phyloP scores from a whole-genome alignment of 2,888 invertebrate species.

The Steinernema scapterisci region DNA sequence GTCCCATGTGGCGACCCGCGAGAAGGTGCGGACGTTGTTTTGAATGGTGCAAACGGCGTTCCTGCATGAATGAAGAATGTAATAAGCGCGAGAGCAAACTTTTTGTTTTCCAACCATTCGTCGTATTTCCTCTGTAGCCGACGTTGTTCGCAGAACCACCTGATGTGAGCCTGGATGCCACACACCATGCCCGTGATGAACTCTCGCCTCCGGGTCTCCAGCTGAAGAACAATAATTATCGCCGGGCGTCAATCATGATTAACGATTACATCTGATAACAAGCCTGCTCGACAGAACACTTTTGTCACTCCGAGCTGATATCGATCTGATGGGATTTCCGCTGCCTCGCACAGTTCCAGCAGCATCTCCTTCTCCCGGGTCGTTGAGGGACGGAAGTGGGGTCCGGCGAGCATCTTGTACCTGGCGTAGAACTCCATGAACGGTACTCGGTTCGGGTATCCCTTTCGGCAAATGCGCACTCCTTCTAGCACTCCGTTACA shows the following conservation, averaged over 20 bases:
- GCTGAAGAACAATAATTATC: constrained; percentile 29
- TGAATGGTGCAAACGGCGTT: constrained; percentile 53
- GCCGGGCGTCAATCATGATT: not conserved
- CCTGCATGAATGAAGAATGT: constrained; percentile 40
- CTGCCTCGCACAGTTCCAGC: constrained; percentile 35
- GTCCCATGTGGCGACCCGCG: constrained; percentile 52
- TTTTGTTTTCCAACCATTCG: constrained; percentile 41
- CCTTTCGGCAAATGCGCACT: constrained; percentile 98
- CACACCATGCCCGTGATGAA: constrained; percentile 44
- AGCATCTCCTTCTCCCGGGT: constrained; percentile 29
- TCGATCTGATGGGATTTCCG: constrained; percentile 44
- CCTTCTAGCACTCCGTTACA: constrained; percentile 99
- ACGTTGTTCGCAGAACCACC: constrained; percentile 49
- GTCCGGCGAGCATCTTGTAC: constrained; percentile 72
- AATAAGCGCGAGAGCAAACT: constrained; percentile 19
- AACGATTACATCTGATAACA: constrained; percentile 55
- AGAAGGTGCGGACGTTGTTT: constrained; percentile 53
- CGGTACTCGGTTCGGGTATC: constrained; percentile 99
- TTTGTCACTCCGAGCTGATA: constrained; percentile 60
- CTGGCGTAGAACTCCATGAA: constrained; percentile 99
- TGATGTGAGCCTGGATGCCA: constrained; percentile 57
- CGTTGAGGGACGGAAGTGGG: constrained; percentile 3
- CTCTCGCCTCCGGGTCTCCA: constrained; percentile 44
- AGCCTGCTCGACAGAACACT: constrained; percentile 63
- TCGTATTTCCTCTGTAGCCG: constrained; percentile 35